Conservation (phyloP, 35 echinoderm and acorn worm species). For the Anneissia japonica region DNA sequence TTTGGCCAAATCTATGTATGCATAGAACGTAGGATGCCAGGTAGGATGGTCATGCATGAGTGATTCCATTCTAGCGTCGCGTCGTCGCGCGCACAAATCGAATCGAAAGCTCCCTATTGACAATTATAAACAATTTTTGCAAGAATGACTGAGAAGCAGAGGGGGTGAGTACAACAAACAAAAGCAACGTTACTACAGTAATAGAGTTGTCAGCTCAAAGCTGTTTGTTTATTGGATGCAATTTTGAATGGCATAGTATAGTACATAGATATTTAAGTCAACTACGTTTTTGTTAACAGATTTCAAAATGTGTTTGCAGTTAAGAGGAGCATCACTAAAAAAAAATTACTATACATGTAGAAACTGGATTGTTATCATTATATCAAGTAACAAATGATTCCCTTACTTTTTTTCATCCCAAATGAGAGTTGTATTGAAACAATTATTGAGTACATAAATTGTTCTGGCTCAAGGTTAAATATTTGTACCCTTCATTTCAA, state of each 20-base stretch:
- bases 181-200: no score
- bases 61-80: no score
- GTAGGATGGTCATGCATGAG: no score
- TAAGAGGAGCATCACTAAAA: neutral
- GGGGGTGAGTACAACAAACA: no score
- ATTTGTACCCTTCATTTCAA: neutral
- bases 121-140: no score
- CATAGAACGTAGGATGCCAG: no score
- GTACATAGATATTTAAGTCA: neutral
- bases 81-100: no score
- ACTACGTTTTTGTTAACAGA: neutral
- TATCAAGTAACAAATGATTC: neutral
- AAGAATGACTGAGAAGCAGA: no score
- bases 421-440: neutral
- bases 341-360: conserved; percentile 3
- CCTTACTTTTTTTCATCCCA: neutral
- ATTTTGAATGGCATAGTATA: neutral
- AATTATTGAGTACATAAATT: neutral
- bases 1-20: no score
- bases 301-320: neutral
- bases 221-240: neutral
- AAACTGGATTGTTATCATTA: neutral
- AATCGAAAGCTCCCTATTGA: no score
- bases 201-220: neutral
- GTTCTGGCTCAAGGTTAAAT: neutral